A percentile compares a stretch with the other conserved stretches of the same genome.
phyloP scores from a whole-genome alignment of 37 sponge, comb jelly and placozoan species.

The Crambe crambe region DNA sequence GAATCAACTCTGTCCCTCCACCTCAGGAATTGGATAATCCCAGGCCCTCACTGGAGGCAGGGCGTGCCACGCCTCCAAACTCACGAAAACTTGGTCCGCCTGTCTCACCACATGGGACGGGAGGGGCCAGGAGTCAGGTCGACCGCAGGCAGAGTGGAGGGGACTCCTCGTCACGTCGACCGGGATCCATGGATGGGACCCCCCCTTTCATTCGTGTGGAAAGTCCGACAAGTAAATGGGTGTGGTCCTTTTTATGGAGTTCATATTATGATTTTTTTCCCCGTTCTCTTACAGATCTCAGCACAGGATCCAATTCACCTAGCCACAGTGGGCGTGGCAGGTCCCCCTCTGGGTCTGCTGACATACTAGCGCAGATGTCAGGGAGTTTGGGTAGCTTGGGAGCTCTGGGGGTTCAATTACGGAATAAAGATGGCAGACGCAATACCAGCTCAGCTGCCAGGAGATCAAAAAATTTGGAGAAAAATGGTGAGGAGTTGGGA shows the following conservation, averaged over 20 bases:
- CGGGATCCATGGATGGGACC: not conserved
- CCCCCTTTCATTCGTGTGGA: conserved; percentile 14
- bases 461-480: conserved; percentile 33
- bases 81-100: not conserved
- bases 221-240: not conserved
- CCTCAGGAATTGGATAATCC: not conserved
- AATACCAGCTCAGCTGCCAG: not conserved
- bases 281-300: not conserved
- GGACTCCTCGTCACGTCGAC: not conserved
- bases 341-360: not conserved
- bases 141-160: not conserved
- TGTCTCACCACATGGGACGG: not conserved
- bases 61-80: not conserved
- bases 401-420: not conserved
- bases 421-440: not conserved
- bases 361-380: too few relatives aligned
- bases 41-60: not conserved
- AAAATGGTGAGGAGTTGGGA: conserved; percentile 11
- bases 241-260: not conserved
- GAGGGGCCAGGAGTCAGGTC: not conserved
- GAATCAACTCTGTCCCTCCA: too few relatives aligned
- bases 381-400: not conserved
- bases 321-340: not conserved
- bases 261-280: not conserved
- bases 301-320: not conserved